These are phyloP conservation scores for Mythimna loreyi DNA, from an alignment of 2,888 invertebrate species.

Conservation along the genomic window DNA sequence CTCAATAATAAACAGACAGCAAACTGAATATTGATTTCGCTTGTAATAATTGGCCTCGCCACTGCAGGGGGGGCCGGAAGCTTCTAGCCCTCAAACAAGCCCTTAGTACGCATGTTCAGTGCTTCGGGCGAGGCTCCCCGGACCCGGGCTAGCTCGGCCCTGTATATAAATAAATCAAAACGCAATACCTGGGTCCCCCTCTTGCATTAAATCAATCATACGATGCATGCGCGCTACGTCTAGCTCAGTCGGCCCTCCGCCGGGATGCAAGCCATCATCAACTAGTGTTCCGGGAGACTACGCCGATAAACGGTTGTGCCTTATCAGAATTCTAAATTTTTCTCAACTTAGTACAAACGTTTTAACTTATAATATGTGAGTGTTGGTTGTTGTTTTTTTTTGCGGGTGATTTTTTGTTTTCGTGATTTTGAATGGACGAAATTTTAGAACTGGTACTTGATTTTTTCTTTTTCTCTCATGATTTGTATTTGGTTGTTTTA, in stretches of 20 bases:
- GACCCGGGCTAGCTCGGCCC: slow-evolving; percentile 13
- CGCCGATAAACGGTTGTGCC: slow-evolving; percentile 48
- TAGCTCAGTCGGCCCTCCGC: slow-evolving; percentile 20
- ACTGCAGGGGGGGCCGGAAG: slow-evolving; percentile 40
- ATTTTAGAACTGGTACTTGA: background rate
- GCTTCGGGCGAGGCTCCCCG: slow-evolving; percentile 7
- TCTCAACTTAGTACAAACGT: background rate
- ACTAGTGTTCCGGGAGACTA: slow-evolving; percentile 35
- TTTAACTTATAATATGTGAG: slow-evolving; percentile 29
- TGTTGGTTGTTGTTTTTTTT: background rate
- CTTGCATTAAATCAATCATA: slow-evolving; percentile 69
- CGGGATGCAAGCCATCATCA: slow-evolving; percentile 23
- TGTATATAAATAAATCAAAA: slow-evolving; percentile 59
- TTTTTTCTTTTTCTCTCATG: background rate
- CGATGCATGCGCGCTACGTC: slow-evolving; percentile 69
- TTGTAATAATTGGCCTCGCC: slow-evolving; percentile 28
- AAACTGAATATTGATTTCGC: slow-evolving; percentile 39
- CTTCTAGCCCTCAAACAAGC: slow-evolving; percentile 30
- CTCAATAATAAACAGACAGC: slow-evolving; percentile 23
- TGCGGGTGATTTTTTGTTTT: background rate
- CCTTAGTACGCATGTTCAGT: slow-evolving; percentile 53
- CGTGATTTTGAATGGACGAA: background rate
- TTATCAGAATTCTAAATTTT: slow-evolving; percentile 35
- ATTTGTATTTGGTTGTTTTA: background rate
- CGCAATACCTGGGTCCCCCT: slow-evolving; percentile 42